Evolutionary conservation across 2,113 vertebrate genomes (phyloP), one percentile per base, ranked within the genome.

Genomic region (Gnathonemus longibarbis): DNA sequence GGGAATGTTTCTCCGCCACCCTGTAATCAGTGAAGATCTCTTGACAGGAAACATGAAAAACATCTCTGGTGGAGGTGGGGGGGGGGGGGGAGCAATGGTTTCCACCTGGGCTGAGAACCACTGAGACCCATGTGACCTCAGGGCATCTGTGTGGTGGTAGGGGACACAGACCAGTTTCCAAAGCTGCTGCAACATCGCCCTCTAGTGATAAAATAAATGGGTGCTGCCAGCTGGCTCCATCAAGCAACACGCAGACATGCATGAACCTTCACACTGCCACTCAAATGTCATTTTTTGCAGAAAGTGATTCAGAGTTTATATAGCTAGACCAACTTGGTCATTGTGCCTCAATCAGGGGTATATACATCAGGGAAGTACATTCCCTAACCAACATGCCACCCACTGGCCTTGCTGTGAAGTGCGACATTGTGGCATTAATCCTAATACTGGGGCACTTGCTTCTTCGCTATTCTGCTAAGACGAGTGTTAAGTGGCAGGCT

Each of bases 21-120:
- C 87, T 88, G 53, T 62, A 88, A 62, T 88, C 87, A 58, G 52
- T 88, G 87, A 35, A 24, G 21, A 58, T 56, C 39, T 10, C 53
- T 62, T 45, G 15, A 58, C 39, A 58, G 39, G 39, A 58, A 53
- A 39, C 58, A 58, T 58, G 87, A 58, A 42, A 88, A 88, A 66
- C 56, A 88, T 58, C 52, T 66, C 39, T 62, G 19, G 53, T 53
- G 39, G 17, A 2, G 87, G 15, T 42, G 31, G 50, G 86, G 13
- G 24, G 13, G 24, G 35, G 35, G 87, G 17, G 27, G 53, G 1
- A 39, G 53, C 39, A n/a, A 89, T 89, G 35, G 53, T 46, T 88
- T 62, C 87, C 87, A 88, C 87, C 87, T 85, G 83, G 24, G 8
- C 35, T 39, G 31, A 77, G 35, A 80, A 42, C 35, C 35, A 19